A percentile compares a stretch with the other conserved stretches of the same genome.
phyloP scores from a whole-genome alignment of 2,888 invertebrate genomes.

The Himalopsyche anomala region DNA sequence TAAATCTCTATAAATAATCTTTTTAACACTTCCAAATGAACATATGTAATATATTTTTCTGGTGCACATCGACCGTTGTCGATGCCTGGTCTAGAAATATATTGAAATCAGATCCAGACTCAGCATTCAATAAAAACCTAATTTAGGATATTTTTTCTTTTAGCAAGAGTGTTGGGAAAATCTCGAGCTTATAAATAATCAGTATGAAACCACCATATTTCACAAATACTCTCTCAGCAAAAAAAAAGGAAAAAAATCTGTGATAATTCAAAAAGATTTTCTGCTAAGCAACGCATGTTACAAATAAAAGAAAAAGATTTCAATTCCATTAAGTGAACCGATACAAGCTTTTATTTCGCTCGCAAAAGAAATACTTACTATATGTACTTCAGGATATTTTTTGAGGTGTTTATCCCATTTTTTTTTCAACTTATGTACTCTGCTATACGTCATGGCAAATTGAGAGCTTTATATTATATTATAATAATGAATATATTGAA shows the following conservation, averaged over 20 bases:
- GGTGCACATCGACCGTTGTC: too few species aligned
- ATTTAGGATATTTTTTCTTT: conserved; percentile 13
- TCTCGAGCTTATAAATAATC: conserved; percentile 22
- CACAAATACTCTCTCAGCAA: conserved; percentile 9
- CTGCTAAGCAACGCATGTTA: conserved; percentile 31
- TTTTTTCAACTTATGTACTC: too few species aligned
- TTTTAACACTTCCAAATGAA: too few species aligned
- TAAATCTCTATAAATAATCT: too few species aligned
- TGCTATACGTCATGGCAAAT: too few species aligned
- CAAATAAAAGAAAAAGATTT: conserved; percentile 45
- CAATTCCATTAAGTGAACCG: conserved; percentile 51
- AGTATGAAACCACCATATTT: conserved; percentile 31
- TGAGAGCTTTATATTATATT: too few species aligned
- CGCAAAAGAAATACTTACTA: not conserved
- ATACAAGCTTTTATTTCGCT: conserved; percentile 17
- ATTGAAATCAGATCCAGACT: conserved; percentile 14
- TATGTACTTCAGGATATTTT: not conserved
- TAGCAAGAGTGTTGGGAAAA: conserved; percentile 2
- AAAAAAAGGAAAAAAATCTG: conserved; percentile 14
- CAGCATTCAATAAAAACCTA: conserved; percentile 26
- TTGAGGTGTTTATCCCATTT: not conserved
- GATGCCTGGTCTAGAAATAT: not conserved
- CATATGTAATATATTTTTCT: too few species aligned
- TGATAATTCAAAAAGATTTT: conserved; percentile 31
- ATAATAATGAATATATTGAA: too few species aligned